Base-by-base conservation (phyloP, 2,888 invertebrate species). In the Phyto melanocephala region DNA sequence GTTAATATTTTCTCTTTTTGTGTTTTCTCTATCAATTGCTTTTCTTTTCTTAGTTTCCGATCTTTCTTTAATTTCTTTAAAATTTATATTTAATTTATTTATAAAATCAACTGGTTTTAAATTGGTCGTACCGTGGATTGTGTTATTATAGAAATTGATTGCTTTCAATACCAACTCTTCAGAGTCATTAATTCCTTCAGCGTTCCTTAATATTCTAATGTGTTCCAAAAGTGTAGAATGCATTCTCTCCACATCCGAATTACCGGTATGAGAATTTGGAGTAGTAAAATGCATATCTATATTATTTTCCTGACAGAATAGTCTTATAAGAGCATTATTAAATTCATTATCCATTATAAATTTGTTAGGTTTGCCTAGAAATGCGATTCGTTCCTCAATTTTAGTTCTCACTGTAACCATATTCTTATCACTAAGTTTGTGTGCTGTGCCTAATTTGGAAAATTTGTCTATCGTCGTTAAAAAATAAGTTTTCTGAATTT, bases 281-380 rank as follows among this genome's bases (percentile, higher is more conserved):
- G 81, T 81, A 15, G 77, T 80, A 17, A 80, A 81, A 70, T 84
- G 82, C 8, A 45, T 50, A 28, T 56, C 33, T 35, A 68, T 81
- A 24, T 52, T 40, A 0, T 52, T 72, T 54, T 83, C 79, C 13
- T 24, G 15, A 22, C 76, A 81, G 13, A 75, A 81, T 15, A 75
- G 20, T 50, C 52, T 84, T 22, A 83, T 70, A 8, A 74, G 62
- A 17, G 52, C 65, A n/a, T 81, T 80, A 15, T 83, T 75, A 52
- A 84, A 81, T 54, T 84, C 83, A 42, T 83, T 85, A 17, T 81
- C 81, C 78, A 76, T 80, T 11, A 83, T 47, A 11, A 80, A n/a
- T 45, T 52, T 63, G 6, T 70, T 24, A 2, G 77, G 74, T 70
- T 80, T 80, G 22, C 77, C 72, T 50, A 71, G 40, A 35, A 62